These are phyloP conservation scores for Meloidogyne hapla DNA, from an alignment of 1,140 invertebrate genomes.

Conservation along the genomic window DNA sequence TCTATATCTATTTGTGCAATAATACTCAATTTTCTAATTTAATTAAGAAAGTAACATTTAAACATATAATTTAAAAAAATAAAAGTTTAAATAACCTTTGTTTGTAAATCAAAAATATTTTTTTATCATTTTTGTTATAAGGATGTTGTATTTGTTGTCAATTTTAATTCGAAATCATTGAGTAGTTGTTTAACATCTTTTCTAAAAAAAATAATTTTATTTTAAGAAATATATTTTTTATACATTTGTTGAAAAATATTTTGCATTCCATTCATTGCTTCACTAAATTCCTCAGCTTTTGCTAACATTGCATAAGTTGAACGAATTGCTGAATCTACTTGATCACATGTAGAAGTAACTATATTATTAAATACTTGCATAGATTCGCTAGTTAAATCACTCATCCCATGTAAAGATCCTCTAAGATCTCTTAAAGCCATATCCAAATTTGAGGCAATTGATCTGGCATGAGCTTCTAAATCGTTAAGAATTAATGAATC, in stretches of 20 bases:
- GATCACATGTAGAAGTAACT: slow-evolving; percentile 42
- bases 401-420: slow-evolving; percentile 47
- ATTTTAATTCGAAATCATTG: background rate
- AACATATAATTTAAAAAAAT: no score
- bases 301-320: slow-evolving; percentile 50
- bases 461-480: slow-evolving; percentile 42
- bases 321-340: slow-evolving; percentile 41
- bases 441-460: slow-evolving; percentile 49
- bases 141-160: background rate
- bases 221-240: background rate
- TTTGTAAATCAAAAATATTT: no score
- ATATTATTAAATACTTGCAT: slow-evolving; percentile 41
- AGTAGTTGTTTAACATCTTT: background rate
- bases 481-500: slow-evolving; percentile 34
- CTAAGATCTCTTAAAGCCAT: slow-evolving; percentile 46
- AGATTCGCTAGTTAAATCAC: slow-evolving; percentile 45
- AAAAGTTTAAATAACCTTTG: no score
- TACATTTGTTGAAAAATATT: slow-evolving; percentile 46
- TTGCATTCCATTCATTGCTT: slow-evolving; percentile 32
- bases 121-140: background rate
- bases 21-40: no score
- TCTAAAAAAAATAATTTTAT: background rate
- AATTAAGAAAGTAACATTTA: no score
- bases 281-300: slow-evolving; percentile 41
- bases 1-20: no score